phyloP scores from a whole-genome alignment of 2,797 vertebrate genomes.

The Spheniscus humboldti region DNA sequence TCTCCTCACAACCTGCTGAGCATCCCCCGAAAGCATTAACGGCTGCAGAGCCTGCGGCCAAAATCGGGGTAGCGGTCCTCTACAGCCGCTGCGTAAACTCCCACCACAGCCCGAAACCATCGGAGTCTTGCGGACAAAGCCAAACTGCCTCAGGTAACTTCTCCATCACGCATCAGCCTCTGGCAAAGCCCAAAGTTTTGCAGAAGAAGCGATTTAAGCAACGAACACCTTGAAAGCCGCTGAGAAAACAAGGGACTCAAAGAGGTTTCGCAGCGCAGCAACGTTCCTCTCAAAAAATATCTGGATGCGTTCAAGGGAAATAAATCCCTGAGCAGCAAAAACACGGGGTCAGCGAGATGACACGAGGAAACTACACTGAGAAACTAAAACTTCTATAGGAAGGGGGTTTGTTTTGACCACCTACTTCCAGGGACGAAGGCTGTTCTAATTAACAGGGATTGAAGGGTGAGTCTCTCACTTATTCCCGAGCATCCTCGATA shows the following conservation, averaged over 20 bases:
- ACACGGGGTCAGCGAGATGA: too few relatives aligned
- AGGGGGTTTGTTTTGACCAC: neutral
- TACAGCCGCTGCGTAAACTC: accelerated
- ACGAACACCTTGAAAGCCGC: neutral
- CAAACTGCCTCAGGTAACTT: neutral
- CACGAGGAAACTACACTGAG: accelerated
- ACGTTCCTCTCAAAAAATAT: neutral
- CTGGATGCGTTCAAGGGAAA: neutral
- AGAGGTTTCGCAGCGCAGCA: neutral
- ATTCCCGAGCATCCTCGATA: neutral
- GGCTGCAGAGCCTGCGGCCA: neutral
- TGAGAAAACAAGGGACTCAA: neutral
- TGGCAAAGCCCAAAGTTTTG: neutral
- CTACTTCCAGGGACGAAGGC: neutral
- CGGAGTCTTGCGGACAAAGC: accelerated
- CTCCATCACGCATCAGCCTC: neutral
- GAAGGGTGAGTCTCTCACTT: neutral
- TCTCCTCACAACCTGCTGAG: neutral
- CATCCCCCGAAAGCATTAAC: accelerated
- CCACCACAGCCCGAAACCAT: neutral
- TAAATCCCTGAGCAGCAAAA: neutral
- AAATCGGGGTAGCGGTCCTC: accelerated
- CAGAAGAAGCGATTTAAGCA: neutral
- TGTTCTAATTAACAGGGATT: neutral
- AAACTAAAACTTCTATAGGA: neutral